Evolutionary conservation across 2,797 vertebrate species (phyloP).

Genomic region (Onychomys arenicola): DNA sequence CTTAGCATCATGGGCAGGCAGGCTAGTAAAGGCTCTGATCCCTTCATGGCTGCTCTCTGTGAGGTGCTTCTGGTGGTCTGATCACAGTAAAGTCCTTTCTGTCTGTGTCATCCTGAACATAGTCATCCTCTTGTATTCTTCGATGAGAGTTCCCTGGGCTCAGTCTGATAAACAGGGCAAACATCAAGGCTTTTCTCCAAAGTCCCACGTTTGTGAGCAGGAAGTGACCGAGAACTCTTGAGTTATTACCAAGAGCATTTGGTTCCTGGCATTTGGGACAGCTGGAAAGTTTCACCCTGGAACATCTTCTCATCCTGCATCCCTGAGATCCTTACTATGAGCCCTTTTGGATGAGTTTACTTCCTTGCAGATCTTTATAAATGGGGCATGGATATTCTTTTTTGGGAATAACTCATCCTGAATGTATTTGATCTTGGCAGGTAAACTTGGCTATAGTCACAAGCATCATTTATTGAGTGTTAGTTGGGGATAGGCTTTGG

Average conservation of each 20-base stretch:
- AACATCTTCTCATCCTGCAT: neutral
- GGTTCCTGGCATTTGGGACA: neutral
- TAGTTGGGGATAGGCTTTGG: neutral
- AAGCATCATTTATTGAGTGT: neutral
- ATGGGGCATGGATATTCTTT: neutral
- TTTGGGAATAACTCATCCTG: neutral
- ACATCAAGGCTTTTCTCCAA: neutral
- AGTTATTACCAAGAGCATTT: neutral
- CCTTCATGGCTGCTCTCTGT: neutral
- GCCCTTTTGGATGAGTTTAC: neutral
- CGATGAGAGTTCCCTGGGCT: neutral
- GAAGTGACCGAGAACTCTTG: neutral
- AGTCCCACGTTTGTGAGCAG: neutral
- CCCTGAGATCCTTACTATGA: neutral
- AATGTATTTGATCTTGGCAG: neutral
- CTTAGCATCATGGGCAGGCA: neutral
- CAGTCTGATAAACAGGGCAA: neutral
- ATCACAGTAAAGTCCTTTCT: no score
- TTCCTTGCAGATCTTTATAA: neutral
- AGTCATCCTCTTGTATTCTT: neutral
- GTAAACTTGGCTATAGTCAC: neutral
- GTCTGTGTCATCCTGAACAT: neutral
- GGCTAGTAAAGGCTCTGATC: neutral
- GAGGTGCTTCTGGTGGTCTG: neutral
- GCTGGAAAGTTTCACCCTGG: neutral